These are phyloP conservation scores for Zoanthus sociatus DNA, from an alignment of 92 coral and sea anemone species.

Conservation along the genomic window DNA sequence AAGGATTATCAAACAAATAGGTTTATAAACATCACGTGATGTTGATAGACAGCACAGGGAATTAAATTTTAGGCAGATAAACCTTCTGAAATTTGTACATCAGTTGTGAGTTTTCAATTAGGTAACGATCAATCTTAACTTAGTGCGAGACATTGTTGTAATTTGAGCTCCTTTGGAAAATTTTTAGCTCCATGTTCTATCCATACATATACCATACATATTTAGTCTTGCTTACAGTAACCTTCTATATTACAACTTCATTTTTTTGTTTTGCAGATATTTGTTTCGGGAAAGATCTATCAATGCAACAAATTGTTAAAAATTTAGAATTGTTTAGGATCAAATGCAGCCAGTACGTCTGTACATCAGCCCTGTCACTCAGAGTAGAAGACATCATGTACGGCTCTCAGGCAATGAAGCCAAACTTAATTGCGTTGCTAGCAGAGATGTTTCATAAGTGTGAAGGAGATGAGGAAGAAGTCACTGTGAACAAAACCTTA, in stretches of 20 bases:
- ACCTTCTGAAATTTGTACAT: too few species aligned
- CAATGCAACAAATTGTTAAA: slow-evolving; percentile 76
- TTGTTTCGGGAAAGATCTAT: slow-evolving; percentile 66
- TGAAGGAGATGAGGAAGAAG: slow-evolving; percentile 62
- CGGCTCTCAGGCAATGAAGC: slow-evolving; percentile 93
- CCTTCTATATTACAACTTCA: neutral
- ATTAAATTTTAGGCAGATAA: too few species aligned
- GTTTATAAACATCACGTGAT: too few species aligned
- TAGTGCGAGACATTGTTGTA: too few species aligned
- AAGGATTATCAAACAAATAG: too few species aligned
- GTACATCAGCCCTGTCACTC: slow-evolving; percentile 86
- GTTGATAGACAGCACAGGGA: too few species aligned
- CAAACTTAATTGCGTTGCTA: slow-evolving; percentile 82
- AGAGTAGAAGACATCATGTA: slow-evolving; percentile 92
- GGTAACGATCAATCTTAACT: too few species aligned
- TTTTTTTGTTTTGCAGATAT: slow-evolving; percentile 65
- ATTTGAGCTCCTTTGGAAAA: too few species aligned
- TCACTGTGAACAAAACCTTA: neutral
- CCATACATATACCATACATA: too few species aligned
- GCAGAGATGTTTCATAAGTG: slow-evolving; percentile 95
- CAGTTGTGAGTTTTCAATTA: too few species aligned
- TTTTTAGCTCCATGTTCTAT: neutral
- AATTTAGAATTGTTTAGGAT: slow-evolving; percentile 89
- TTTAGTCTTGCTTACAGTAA: too few species aligned
- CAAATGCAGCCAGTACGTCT: slow-evolving; percentile 86